phyloP scores from a whole-genome alignment of 1,140 invertebrate species.

The Diachasmimorpha longicaudata region DNA sequence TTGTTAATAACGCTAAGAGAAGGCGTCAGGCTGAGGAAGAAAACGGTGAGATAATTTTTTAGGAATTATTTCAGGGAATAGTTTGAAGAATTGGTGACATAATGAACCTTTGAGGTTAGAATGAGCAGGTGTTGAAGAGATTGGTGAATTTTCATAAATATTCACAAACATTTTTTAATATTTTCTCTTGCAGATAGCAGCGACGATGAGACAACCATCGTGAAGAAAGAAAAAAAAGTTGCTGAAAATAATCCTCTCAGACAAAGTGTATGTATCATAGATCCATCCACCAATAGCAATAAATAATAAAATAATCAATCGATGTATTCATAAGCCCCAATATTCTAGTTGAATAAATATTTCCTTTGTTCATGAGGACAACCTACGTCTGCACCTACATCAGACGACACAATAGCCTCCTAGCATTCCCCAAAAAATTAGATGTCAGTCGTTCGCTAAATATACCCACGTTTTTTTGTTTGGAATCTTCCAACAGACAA shows the following conservation, averaged over 20 bases:
- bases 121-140: no score
- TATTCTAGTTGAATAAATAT: no score
- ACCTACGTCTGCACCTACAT: no score
- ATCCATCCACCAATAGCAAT: neutral
- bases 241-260: conserved; percentile 66
- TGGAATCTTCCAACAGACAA: conserved; percentile 35
- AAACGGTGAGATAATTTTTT: neutral
- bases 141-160: no score
- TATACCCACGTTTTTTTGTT: no score
- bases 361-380: no score
- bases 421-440: no score
- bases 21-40: neutral
- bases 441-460: no score
- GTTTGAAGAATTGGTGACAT: conserved; percentile 26
- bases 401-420: no score
- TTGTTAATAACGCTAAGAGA: neutral
- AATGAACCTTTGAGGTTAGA: neutral
- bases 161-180: neutral
- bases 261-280: conserved; percentile 60
- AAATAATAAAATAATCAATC: no score
- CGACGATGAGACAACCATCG: conserved; percentile 59
- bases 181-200: conserved; percentile 49
- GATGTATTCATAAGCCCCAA: no score
- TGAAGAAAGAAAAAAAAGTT: conserved; percentile 64
- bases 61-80: neutral